phyloP scores from a whole-genome alignment of 2,888 invertebrate genomes.

The Cylloceria caligata region DNA sequence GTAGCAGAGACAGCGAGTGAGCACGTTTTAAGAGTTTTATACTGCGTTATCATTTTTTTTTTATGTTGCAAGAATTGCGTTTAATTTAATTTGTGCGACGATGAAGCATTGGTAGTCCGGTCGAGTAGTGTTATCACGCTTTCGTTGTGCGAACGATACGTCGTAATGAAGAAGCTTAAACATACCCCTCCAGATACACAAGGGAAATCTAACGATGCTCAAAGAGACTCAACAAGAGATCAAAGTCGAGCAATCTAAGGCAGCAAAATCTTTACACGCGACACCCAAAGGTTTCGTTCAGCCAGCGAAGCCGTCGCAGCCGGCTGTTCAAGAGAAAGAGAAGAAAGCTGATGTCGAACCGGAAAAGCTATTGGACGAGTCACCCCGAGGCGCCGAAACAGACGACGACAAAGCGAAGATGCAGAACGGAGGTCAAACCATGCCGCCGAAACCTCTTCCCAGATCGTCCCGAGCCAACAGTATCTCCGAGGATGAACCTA shows the following conservation, averaged over 20 bases:
- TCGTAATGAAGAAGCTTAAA: conserved; percentile 54
- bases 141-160: conserved; percentile 27
- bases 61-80: conserved; percentile 16
- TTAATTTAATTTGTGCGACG: background rate
- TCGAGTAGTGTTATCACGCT: conserved; percentile 42
- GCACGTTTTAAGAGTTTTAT: conserved; percentile 40
- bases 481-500: conserved; percentile 90
- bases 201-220: conserved; percentile 81
- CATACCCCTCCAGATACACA: conserved; percentile 80
- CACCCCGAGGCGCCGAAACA: conserved; percentile 68
- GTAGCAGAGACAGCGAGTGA: conserved; percentile 19
- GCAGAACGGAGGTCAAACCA: conserved; percentile 83
- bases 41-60: background rate
- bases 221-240: conserved; percentile 81
- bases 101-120: conserved; percentile 27
- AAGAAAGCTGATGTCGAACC: conserved; percentile 74
- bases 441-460: conserved; percentile 93
- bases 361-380: conserved; percentile 77
- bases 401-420: conserved; percentile 80
- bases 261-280: conserved; percentile 76
- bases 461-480: conserved; percentile 90
- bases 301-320: conserved; percentile 73
- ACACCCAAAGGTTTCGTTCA: conserved; percentile 80
- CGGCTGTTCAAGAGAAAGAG: conserved; percentile 80
- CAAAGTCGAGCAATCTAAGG: conserved; percentile 78